These are phyloP conservation scores for Drosophila kepulauana DNA, from an alignment of 1,140 invertebrate genomes.

Conservation along the genomic window DNA sequence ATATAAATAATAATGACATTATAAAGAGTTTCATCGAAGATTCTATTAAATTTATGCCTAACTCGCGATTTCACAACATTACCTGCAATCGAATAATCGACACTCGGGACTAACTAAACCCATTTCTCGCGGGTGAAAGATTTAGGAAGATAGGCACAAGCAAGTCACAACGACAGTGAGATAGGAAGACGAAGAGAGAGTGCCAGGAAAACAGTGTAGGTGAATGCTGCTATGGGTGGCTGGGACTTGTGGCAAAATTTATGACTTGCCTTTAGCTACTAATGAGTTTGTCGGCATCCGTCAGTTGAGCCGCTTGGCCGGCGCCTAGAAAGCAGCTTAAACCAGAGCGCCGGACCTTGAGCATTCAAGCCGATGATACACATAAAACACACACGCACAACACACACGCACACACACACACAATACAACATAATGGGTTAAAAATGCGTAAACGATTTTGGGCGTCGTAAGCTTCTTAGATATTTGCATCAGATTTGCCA, in stretches of 20 bases:
- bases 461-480: conserved; percentile 79
- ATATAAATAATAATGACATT: too few relatives aligned
- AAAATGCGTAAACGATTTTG: conserved; percentile 80
- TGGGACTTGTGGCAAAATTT: conserved; percentile 74
- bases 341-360: conserved; percentile 29
- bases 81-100: not conserved
- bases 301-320: conserved; percentile 29
- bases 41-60: too few relatives aligned
- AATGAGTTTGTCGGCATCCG: conserved; percentile 81
- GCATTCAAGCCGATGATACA: not conserved
- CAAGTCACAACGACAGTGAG: not conserved
- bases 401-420: not conserved
- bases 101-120: too few relatives aligned
- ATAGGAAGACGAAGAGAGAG: not conserved
- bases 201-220: not conserved
- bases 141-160: not conserved
- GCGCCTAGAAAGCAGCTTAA: conserved; percentile 32
- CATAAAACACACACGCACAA: conserved; percentile 11
- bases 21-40: too few relatives aligned
- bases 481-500: conserved; percentile 77
- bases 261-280: conserved; percentile 77
- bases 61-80: too few relatives aligned
- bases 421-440: conserved; percentile 66
- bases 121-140: not conserved
- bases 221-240: conserved; percentile 42